Base-by-base conservation (phyloP, 92 coral and sea anemone species). In the Virgularia gustaviana region DNA sequence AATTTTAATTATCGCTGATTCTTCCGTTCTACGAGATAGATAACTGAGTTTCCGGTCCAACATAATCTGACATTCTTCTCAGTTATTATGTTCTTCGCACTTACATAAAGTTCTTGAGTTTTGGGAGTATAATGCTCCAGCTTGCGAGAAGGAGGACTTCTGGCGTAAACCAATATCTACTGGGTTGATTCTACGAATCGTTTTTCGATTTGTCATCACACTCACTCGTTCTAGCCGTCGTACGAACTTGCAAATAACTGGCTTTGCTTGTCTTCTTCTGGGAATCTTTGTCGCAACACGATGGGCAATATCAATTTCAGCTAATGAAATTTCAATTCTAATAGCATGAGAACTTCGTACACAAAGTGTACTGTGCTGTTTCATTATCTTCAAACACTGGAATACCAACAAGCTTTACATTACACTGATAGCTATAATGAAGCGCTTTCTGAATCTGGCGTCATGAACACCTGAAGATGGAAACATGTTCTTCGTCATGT, bases 241-340 rank as follows among this genome's bases (percentile, higher is more conserved):
- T 25, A 53, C 74, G 56, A 76, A 82, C 41, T 80, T 72, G 25
- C 80, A 80, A 10, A 80, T 42, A 38, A 68, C 76, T 32, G 79
- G 57, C 27, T 66, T 65, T 28, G 80, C 77, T n/a, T 20, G 4
- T 9, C 36, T 60, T 30, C 41, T 49, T 57, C 59, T 56, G 42
- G 36, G 33, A 20, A 44, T 63, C 45, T 66, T 47, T 16, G 79
- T 35, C 36, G 85, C 80, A 38, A 81, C 73, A 25, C 75, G 71
- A 63, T 73, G 85, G 56, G 85, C 65, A 23, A 75, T 81, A 65
- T 74, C 85, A 74, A 81, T 81, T 36, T 81, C 81, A 36, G 64
- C 34, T 30, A 65, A 42, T 30, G 85, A 44, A n/a, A 73, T 38
- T 24, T 80, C 18, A 11, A 64, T 70, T 61, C 81, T 72, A 18